Base-by-base conservation (phyloP, 2,888 invertebrate genomes). In the Nematopogon swammerdamellus region DNA sequence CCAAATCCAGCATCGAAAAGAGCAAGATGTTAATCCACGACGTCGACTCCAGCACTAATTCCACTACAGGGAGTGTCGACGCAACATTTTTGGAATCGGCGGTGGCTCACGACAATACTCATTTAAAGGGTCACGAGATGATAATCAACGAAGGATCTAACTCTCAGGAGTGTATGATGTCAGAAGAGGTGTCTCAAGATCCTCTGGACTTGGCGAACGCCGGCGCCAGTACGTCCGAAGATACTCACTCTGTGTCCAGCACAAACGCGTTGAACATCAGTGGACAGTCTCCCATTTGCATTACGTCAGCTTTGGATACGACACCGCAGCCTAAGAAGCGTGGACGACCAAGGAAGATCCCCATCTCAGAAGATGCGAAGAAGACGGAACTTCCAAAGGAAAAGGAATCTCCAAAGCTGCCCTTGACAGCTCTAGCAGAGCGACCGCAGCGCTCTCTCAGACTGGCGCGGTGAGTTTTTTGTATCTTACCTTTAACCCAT, bases 321-420 rank as follows among this genome's bases (percentile, higher is more conserved):
- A 79, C 79, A 18, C 79, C 80, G 4, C 70, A 72, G 55, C 79
- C 79, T 2, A 74, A 70, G 54, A 80, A 77, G 57, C 70, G 80
- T 4, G 80, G 80, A 6, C 67, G 80, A 44, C 80, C 80, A 16
- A 65, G 80, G 14, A 80, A 80, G 54, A 54, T 72, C 48, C 76
- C 75, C 0, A 55, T 75, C 2, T 66, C 72, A 1, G 79, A 76
- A 52, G 65, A 64, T 14, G 63, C 25, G 25, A 25, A 25, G 25
- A 8, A 25, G n/a, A n/a, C 25, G 10, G 25, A 25, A 25, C 25
- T 25, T 25, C 10, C 25, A 25, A 25, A 25, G 5, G 10, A 6
- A 36, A 14, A 14, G 11, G 36, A 36, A 36, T 30, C 47, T n/a
- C 68, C 5, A 69, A 70, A 56, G 1, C 55, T 76, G 50, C 75